Base-by-base conservation (phyloP, 2,888 invertebrate species). In the Phrixothrix hirtus region DNA sequence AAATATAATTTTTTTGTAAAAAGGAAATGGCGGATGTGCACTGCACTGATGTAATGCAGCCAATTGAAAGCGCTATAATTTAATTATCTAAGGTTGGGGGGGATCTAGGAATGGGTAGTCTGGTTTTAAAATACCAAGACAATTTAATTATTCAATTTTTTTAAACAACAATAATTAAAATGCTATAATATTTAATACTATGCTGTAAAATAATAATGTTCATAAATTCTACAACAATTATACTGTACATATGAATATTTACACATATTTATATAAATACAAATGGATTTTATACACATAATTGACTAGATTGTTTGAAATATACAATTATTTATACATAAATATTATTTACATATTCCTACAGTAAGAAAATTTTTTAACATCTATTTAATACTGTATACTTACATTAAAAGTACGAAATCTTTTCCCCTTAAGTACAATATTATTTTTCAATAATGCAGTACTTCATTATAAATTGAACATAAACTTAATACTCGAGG, bases 201-300 rank as follows among this genome's bases (percentile, higher is more conserved):
- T 30, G 30, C 36, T 48, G 4, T 34, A 48, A 48, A 51, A 51
- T 52, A 52, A 11, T 37, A 37, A 10, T 37, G n/a, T 29, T 39
- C 52, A 52, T 39, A 41, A 35, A 46, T 46, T 42, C 17, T 35
- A 52, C 52, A 52, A 46, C 46, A 39, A 39, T n/a, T 31, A 52
- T 46, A 52, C 35, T 52, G 45, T 46, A 46, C 52, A 52, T 35
- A 13, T 29, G 38, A 35, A 31, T 51, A 52, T 52, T 52, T 52
- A 46, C 41, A 52, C 13, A 46, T 37, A 49, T 46, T 39, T 27
- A 52, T 52, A 41, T 39, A 48, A 39, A 46, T 52, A 52, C 38
- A 52, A 43, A 52, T 45, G 41, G 16, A 13, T 31, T 49, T 48
- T 46, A 41, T 52, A 52, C 52, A 52, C 36, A 36, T 52, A 52